Evolutionary conservation across 2,113 vertebrate genomes (phyloP).

Genomic region (Melanotaenia duboulayi): DNA sequence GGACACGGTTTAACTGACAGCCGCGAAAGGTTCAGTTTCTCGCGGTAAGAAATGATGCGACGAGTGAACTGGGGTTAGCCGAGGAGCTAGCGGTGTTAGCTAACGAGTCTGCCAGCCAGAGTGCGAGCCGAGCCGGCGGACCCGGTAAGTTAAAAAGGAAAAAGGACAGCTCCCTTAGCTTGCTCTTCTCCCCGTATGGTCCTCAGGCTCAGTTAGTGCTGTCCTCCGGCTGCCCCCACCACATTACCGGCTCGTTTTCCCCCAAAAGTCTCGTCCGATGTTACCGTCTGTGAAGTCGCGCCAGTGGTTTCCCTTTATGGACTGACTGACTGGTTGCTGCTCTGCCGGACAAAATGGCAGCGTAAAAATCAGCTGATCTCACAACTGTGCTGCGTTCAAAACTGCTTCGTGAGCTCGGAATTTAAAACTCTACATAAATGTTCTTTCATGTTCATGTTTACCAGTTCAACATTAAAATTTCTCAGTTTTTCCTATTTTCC

Average conservation of each 20-base stretch:
- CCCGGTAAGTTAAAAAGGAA: conserved; percentile 31
- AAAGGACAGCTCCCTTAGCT: conserved; percentile 42
- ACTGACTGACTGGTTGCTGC: conserved; percentile 43
- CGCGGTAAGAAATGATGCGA: not conserved
- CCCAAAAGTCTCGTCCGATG: conserved; percentile 20
- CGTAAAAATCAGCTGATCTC: conserved; percentile 85
- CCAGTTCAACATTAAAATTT: no score
- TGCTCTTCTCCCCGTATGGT: conserved; percentile 6
- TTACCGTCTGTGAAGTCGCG: conserved; percentile 45
- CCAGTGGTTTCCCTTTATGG: conserved; percentile 48
- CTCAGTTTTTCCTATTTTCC: no score
- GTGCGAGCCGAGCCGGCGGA: conserved; percentile 29
- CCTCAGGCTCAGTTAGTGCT: conserved; percentile 23
- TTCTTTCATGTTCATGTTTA: no score
- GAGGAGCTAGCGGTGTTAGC: conserved; percentile 59
- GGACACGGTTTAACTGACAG: conserved; percentile 24
- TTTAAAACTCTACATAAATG: not conserved
- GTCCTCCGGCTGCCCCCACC: conserved; percentile 26
- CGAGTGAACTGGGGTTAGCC: conserved; percentile 54
- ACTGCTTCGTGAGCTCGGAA: not conserved
- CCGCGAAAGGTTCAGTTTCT: conserved; percentile 37
- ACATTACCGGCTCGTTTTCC: conserved; percentile 19
- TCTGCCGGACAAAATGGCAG: conserved; percentile 86
- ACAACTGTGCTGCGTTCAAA: conserved; percentile 62
- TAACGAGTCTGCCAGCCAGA: conserved; percentile 19